phyloP scores from a whole-genome alignment of 1,140 invertebrate species.

The Propsilocerus akamusi region DNA sequence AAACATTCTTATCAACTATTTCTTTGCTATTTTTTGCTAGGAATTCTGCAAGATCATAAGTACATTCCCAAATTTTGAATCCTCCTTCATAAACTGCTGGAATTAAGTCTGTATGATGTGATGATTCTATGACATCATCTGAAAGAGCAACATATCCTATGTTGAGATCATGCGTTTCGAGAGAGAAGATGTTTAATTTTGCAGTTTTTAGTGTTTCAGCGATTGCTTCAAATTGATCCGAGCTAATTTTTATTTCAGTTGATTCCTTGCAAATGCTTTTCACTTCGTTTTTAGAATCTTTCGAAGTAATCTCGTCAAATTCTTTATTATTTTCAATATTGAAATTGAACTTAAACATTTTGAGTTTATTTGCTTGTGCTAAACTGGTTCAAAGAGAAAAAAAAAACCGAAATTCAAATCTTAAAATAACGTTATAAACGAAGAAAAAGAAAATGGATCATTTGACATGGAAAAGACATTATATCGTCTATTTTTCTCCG shows the following conservation, averaged over 20 bases:
- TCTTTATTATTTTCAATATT: slow-evolving; percentile 22
- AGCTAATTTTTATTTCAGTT: slow-evolving; percentile 12
- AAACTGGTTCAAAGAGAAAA: too few relatives aligned
- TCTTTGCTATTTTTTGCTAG: slow-evolving; percentile 30
- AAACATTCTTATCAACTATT: slow-evolving; percentile 27
- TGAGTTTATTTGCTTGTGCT: background rate
- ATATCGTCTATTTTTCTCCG: background rate
- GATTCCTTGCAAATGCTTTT: slow-evolving; percentile 8
- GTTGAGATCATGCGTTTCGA: slow-evolving; percentile 23
- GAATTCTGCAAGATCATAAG: slow-evolving; percentile 51
- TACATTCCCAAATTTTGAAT: slow-evolving; percentile 79
- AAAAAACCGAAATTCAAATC: too few relatives aligned
- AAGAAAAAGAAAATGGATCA: background rate
- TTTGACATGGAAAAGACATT: too few relatives aligned
- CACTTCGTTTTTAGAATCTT: slow-evolving; percentile 12
- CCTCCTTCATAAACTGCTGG: slow-evolving; percentile 62
- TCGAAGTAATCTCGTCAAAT: slow-evolving; percentile 10
- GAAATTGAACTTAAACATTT: slow-evolving; percentile 30
- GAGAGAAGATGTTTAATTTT: slow-evolving; percentile 23
- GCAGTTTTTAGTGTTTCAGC: slow-evolving; percentile 17
- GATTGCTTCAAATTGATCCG: slow-evolving; percentile 24
- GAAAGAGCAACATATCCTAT: slow-evolving; percentile 32
- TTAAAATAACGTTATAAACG: background rate
- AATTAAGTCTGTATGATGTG: slow-evolving; percentile 52
- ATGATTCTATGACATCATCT: too few relatives aligned